A percentile compares a stretch with the other conserved stretches of the same genome.
Evolutionary conservation across 2,113 vertebrate species (phyloP).

Genomic region (Calidris pugnax): DNA sequence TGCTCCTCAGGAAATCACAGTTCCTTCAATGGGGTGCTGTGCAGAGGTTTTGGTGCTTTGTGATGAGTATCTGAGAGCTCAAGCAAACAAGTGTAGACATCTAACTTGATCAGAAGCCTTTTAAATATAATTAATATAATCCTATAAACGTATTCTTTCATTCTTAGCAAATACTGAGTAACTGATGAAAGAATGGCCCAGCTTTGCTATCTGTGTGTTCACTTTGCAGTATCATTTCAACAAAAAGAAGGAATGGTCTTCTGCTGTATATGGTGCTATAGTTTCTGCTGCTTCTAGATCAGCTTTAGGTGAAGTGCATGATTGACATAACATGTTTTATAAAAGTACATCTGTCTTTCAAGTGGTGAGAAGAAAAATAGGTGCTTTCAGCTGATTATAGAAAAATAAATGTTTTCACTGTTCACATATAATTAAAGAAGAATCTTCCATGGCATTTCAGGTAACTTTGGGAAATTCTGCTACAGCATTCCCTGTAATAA

Average conservation of each 20-base stretch:
- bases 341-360: background rate
- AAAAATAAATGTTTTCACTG: background rate
- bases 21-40: background rate
- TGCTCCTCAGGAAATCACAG: background rate
- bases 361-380: background rate
- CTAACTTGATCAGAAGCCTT: no score
- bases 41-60: fast-evolving
- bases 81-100: no score
- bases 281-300: background rate
- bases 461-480: background rate
- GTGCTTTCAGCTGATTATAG: background rate
- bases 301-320: background rate
- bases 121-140: no score
- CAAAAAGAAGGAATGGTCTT: background rate
- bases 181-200: background rate
- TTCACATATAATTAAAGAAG: background rate
- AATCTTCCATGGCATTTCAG: background rate
- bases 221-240: background rate
- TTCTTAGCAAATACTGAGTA: background rate
- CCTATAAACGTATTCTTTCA: background rate
- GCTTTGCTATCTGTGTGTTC: background rate
- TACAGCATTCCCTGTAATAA: background rate
- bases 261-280: background rate
- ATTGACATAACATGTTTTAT: background rate
- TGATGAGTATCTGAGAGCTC: no score